Evolutionary conservation across 2,113 vertebrate species (phyloP), one percentile per base, ranked within the genome.

Genomic region (Redunca redunca): DNA sequence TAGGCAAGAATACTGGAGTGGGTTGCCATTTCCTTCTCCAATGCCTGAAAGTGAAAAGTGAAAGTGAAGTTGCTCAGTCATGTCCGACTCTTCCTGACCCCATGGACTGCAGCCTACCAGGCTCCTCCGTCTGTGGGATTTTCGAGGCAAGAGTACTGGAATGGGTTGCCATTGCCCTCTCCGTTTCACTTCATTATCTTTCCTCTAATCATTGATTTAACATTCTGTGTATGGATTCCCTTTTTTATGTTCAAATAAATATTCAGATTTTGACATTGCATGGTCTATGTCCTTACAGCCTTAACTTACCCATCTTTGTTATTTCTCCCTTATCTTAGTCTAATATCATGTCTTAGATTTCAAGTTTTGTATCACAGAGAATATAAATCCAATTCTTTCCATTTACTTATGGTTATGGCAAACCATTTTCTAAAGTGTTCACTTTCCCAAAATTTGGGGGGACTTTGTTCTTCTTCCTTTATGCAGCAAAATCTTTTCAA

Each of bases 381-480:
- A 94, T 71, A 55, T 46, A 94, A 90, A 90, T 58, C 13, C 15
- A 17, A 77, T 93, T 95, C 12, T 88, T 88, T 87, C 50, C 23
- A 88, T 80, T 87, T 84, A 91, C 40, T 57, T 95, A 48, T 16
- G 40, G 26, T 86, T 92, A 57, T n/a, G 30, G 28, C 43, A 91
- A 92, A 74, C 17, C 21, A 90, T 89, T 93, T 96, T 96, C 60
- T 92, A 90, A 81, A 82, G 48, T 87, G 30, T 83, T 94, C 16
- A 53, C 48, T 80, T 92, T 94, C 48, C 94, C 84, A 88, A 30
- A 6, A 84, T 91, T 84, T 93, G 50, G 67, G 50, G 50, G 28
- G 17, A 83, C 50, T 90, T 57, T 62, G 55, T 85, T 50, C 48
- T 89, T 57, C 58, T 74, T 90, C 46, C 15, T 82, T 90, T 50